Conservation (phyloP, 2,113 vertebrate species). For the Pygoscelis adeliae region DNA sequence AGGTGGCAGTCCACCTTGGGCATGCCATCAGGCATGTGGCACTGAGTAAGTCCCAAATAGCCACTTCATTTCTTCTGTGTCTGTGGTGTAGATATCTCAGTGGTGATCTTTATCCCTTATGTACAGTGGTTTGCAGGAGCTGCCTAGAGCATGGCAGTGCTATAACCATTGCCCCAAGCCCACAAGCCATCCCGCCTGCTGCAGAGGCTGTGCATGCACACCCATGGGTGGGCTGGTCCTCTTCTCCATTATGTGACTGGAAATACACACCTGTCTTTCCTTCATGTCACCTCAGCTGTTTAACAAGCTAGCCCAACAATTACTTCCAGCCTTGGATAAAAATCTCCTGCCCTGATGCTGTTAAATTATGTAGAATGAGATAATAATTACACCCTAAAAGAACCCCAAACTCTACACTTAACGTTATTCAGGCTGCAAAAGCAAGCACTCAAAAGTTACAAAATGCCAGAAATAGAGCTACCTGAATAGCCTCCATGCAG, state of each 20-base stretch:
- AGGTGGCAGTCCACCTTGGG: neutral
- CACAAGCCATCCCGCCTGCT: neutral
- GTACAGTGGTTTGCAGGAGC: neutral
- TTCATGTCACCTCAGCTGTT: neutral
- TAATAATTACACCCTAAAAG: conserved; percentile 17
- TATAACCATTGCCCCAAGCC: neutral
- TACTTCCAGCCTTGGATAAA: conserved; percentile 22
- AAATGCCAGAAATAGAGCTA: neutral
- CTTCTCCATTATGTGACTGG: neutral
- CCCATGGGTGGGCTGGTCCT: neutral
- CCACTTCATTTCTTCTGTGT: neutral
- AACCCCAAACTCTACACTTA: neutral
- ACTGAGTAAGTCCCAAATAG: neutral
- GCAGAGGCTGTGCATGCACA: neutral
- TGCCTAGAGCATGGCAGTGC: neutral
- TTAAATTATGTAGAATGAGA: conserved; percentile 56
- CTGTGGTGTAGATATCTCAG: neutral
- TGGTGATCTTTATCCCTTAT: fast-evolving
- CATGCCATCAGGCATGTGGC: neutral
- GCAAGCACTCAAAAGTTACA: neutral
- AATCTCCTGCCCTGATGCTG: neutral
- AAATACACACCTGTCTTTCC: neutral
- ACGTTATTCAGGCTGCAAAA: neutral
- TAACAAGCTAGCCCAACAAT: neutral
- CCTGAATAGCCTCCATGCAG: neutral